Evolutionary conservation across 2,113 vertebrate species (phyloP), one percentile per base, ranked within the genome.

Genomic region (Zosterops borbonicus): DNA sequence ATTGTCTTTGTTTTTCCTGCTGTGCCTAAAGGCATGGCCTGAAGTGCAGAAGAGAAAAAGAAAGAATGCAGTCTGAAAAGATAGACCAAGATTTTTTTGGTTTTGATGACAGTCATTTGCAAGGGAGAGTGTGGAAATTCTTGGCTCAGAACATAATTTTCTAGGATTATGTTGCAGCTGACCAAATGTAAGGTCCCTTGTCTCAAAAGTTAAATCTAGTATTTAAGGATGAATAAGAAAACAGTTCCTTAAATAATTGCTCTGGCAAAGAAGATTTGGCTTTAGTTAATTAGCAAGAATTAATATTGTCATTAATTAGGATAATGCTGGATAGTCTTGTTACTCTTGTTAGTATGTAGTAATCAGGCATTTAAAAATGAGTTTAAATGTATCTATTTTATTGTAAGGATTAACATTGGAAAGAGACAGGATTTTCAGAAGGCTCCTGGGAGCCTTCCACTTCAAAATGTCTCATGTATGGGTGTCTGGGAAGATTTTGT

Each of bases 61-160:
- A 95, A 97, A 77, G 95, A 97, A 95, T 96, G 94, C 74, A 33
- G 96, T 96, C 84, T 91, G 93, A 85, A 97, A 96, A 79, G 70
- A 77, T 4, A 80, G 96, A 91, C 55, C 91, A 33, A 80, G 91
- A 91, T 96, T 82, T 85, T 85, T 94, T 87, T 91, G 14, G 46
- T 69, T 90, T 92, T 20, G 3, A 42, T 88, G 87, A 87, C 84
- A 67, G 63, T 70, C n/a, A 9, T 89, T 82, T 88, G 35, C 83
- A 92, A 94, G 96, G 94, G 90, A 77, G 75, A 90, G 87, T 88
- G 75, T 95, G 93, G 85, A 95, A 96, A 92, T 76, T 96, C 82
- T 37, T 95, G 90, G 73, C 78, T 89, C 20, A 2, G 29, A 62
- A 41, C 46, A 27, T 79, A 19, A 17, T 89, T 90, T 87, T 52